A percentile compares a stretch with the other conserved stretches of the same genome.
These are phyloP conservation scores for Dryocosmus kuriphilus DNA, from an alignment of 2,888 invertebrate species.

Conservation along the genomic window DNA sequence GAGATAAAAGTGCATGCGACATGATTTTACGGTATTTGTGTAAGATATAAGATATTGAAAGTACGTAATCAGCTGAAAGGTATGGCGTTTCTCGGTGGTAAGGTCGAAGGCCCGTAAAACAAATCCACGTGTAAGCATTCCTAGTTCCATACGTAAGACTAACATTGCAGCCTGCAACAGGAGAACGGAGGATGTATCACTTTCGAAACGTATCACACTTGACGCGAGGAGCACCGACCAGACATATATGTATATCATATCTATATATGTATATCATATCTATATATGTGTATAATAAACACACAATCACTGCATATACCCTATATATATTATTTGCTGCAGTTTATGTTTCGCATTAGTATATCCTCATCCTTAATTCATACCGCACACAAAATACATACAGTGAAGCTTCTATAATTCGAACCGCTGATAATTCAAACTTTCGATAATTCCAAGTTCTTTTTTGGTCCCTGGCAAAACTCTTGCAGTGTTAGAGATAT, in stretches of 20 bases:
- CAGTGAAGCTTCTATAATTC: too few relatives aligned
- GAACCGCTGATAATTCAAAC: too few relatives aligned
- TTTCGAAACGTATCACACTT: slow-evolving; percentile 60
- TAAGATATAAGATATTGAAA: slow-evolving; percentile 19
- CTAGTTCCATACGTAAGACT: slow-evolving; percentile 55
- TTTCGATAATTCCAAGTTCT: too few relatives aligned
- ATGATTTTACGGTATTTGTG: slow-evolving; percentile 19
- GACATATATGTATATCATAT: not conserved
- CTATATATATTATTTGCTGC: not conserved
- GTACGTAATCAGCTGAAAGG: slow-evolving; percentile 37
- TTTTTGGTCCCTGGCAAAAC: too few relatives aligned
- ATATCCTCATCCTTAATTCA: slow-evolving; percentile 3
- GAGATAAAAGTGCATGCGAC: slow-evolving; percentile 18
- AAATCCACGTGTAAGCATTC: slow-evolving; percentile 58
- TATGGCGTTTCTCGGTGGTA: slow-evolving; percentile 43
- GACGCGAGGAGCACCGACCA: slow-evolving; percentile 46
- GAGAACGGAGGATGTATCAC: slow-evolving; percentile 56
- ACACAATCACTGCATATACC: not conserved
- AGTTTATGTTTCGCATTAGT: slow-evolving; percentile 19
- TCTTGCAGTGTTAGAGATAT: too few relatives aligned
- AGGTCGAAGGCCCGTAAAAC: slow-evolving; percentile 57
- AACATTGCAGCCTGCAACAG: slow-evolving; percentile 51
- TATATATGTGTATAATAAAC: not conserved
- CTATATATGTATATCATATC: not conserved
- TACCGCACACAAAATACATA: slow-evolving; percentile 17